A percentile compares a stretch with the other conserved stretches of the same genome.
Evolutionary conservation across 2,797 vertebrate species (phyloP).

Genomic region (Sphenodon punctatus): DNA sequence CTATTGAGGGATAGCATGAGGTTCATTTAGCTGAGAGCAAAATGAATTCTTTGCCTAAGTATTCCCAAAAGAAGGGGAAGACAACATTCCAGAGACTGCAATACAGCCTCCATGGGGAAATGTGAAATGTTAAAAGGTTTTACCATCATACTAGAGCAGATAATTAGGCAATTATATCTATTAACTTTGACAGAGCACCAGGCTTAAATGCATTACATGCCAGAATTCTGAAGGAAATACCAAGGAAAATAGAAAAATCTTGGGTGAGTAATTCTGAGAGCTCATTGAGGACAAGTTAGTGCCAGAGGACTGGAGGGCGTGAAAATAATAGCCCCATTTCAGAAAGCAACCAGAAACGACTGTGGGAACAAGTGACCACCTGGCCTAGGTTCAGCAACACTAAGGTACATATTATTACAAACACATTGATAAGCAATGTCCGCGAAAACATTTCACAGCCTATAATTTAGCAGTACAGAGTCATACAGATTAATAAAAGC

Average conservation of each 20-base stretch:
- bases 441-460: conserved; percentile 37
- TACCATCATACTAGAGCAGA: conserved; percentile 73
- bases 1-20: conserved; percentile 50
- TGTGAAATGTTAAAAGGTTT: conserved; percentile 78
- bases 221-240: conserved; percentile 65
- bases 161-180: conserved; percentile 81
- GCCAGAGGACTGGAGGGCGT: conserved; percentile 28
- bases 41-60: conserved; percentile 72
- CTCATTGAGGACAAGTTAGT: conserved; percentile 39
- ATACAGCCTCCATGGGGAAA: conserved; percentile 68
- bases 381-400: conserved; percentile 46
- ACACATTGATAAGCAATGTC: conserved; percentile 13
- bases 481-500: conserved; percentile 23
- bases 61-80: conserved; percentile 69
- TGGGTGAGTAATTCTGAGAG: conserved; percentile 56
- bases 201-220: conserved; percentile 72
- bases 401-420: conserved; percentile 4
- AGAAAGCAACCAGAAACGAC: background rate
- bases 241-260: conserved; percentile 60
- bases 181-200: conserved; percentile 79
- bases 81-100: conserved; percentile 71
- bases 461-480: conserved; percentile 34
- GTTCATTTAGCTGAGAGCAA: conserved; percentile 67
- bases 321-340: conserved; percentile 32
- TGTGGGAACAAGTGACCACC: conserved; percentile 5